Evolutionary conservation across 2,113 vertebrate species (phyloP), one percentile per base, ranked within the genome.

Genomic region (Protobothrops mucrosquamatus): DNA sequence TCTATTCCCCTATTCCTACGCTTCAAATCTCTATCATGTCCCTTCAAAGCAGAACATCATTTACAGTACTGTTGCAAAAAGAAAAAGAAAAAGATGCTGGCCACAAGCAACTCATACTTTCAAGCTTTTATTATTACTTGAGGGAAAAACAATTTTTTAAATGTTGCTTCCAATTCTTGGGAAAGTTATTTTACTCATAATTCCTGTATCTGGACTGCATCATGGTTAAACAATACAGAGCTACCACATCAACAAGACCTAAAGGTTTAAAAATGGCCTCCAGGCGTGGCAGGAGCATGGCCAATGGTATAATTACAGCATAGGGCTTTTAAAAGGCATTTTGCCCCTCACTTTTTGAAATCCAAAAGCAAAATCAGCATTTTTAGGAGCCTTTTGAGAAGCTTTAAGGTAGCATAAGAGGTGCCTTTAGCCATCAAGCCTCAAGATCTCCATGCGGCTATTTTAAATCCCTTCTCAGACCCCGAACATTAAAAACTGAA

Each of bases 21-120:
- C 74, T 56, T 14, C 52, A 59, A 48, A 89, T 39, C 22, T 88
- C 91, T 92, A 96, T 95, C 89, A 87, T 93, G 93, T 81, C 95
- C 92, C 59, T 89, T 95, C 86, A 1, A 81, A 22, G 74, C 34
- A 94, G 94, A 18, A 86, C 56, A 94, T 93, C 59, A 92, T 69
- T 91, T 85, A 8, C 89, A 88, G 52, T 11, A 43, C 18, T 39
- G 15, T 29, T 93, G 74, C 74, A 15, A 15, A 92, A 92, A 85
- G 3, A 4, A 48, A 48, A 48, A 34, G 1, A 1, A 48, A 22
- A 1, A 74, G 2, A 34, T 74, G 64, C 12, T 74, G 18, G 74
- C 34, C 74, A 81, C 9, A 34, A 23, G 24, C 9, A 39, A 34
- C 39, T 54, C 55, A 24, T 18, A 54, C 9, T 94, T 93, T 64